Evolutionary conservation across 2,888 invertebrate genomes (phyloP), one percentile per base, ranked within the genome.

Genomic region (Latheticus oryzae): DNA sequence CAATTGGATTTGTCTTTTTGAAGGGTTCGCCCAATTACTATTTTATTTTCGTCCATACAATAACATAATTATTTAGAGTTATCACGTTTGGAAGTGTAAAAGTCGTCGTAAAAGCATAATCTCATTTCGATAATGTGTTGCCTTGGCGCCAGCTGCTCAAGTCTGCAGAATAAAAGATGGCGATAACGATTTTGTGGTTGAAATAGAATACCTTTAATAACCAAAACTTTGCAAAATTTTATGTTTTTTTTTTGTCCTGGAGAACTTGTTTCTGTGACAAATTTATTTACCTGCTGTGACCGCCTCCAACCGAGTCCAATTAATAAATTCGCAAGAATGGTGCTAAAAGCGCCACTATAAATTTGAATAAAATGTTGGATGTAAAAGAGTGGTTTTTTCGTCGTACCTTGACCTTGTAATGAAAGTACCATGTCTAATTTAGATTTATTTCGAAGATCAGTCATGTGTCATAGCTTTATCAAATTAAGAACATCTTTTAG

Each of bases 81-180:
- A 54, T 54, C 54, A 45, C 28, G 43, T 42, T 30, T 16, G 17
- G 16, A 54, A 54, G 54, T 54, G 54, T 54, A 54, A 45, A 54
- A 54, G 54, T 54, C 45, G 54, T 35, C 54, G 54, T 54, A 54
- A 45, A 54, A 54, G 11, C 33, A 45, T 54, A 42, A 52, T 42
- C 52, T 23, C 21, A 16, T 3, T 19, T 9, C 16, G 40, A 30
- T 30, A 51, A 17, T 13, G 19, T 17, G 19, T 8, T 13, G 5
- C 24, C 50, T 17, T 52, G 54, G 54, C 54, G 54, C 54, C 54
- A 23, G 33, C 42, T 28, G 45, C n/a, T 11, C n/a, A n/a, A n/a
- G n/a, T n/a, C n/a, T n/a, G n/a, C n/a, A n/a, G n/a, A n/a, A n/a
- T n/a, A n/a, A n/a, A n/a, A n/a, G n/a, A n/a, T n/a, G n/a, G n/a